phyloP scores from a whole-genome alignment of 1,140 invertebrate genomes.

The Drosophila nasuta region DNA sequence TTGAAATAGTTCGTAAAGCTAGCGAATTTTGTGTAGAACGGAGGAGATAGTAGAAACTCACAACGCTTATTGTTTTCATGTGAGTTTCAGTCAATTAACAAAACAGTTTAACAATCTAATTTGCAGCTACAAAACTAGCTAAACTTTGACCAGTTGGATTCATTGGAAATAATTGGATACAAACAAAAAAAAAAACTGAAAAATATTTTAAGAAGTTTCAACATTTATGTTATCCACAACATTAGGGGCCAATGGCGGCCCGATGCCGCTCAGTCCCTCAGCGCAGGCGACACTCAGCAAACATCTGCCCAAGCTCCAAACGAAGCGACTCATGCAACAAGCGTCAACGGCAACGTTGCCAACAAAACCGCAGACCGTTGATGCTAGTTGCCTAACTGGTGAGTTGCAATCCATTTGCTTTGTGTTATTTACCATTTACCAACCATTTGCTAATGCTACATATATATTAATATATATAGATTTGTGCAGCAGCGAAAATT shows the following conservation, averaged over 20 bases:
- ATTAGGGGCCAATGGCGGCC: slow-evolving; percentile 75
- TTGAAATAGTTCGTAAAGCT: slow-evolving; percentile 55
- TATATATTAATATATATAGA: slow-evolving; percentile 87
- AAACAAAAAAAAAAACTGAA: slow-evolving; percentile 13
- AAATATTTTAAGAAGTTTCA: slow-evolving; percentile 34
- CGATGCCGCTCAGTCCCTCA: slow-evolving; percentile 78
- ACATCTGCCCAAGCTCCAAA: slow-evolving; percentile 77
- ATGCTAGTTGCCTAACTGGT: slow-evolving; percentile 81
- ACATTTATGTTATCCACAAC: slow-evolving; percentile 77
- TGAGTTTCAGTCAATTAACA: slow-evolving; percentile 69
- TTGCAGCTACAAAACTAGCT: slow-evolving; percentile 61
- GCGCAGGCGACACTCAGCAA: slow-evolving; percentile 83
- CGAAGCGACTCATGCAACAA: slow-evolving; percentile 78
- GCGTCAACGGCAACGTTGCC: slow-evolving; percentile 18
- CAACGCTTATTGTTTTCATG: slow-evolving; percentile 69
- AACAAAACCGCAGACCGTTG: slow-evolving; percentile 68
- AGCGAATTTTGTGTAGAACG: slow-evolving; percentile 34
- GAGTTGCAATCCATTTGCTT: slow-evolving; percentile 6
- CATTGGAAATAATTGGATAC: slow-evolving; percentile 2
- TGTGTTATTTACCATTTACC: background rate
- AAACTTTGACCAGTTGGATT: slow-evolving; percentile 22
- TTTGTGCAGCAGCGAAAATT: slow-evolving; percentile 93
- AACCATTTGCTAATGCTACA: slow-evolving; percentile 33
- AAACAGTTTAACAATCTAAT: slow-evolving; percentile 29
- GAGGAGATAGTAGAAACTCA: slow-evolving; percentile 5